Evolutionary conservation across 2,888 invertebrate genomes (phyloP), one percentile per base, ranked within the genome.

Genomic region (Acanthacorydalis orientalis): DNA sequence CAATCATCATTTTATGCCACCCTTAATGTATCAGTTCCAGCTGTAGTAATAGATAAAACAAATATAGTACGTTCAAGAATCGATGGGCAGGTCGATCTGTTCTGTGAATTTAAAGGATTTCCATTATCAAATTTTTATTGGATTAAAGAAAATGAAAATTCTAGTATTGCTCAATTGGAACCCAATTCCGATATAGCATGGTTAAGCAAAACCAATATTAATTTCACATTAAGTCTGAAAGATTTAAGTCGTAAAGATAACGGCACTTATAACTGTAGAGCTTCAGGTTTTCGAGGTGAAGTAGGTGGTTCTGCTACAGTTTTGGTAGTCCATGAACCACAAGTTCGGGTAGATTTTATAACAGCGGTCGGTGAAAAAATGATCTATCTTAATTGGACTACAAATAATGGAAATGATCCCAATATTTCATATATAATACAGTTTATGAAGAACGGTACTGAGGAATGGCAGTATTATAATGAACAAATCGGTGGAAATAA

Each of bases 321-420:
- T 0, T 65, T 75, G 37, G 80, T 87, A 0, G 69, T 78, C 53
- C 81, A 82, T 54, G 73, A 73, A 49, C 88, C 89, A 0, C 75
- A 77, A 60, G 72, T 87, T 1, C 72, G 68, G 44, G 76, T 87
- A 52, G 80, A 83, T 56, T 76, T 75, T 49, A 77, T 81, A 0
- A 83, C 83, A 60, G 77, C 84, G 0, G 83, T 89, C 14, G 85
- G 82, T 46, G 76, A 78, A 1, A 73, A 75, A 7, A 78, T 80
- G 60, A 75, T 90, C 41, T 90, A 76, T 62, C 61, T 89, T 1
- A 88, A 87, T 59, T 89, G 89, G 88, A 87, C 85, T 0, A 73
- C 85, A 0, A 76, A 78, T 50, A 75, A 80, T 50, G 83, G 83
- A 51, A 88, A 89, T 59, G 77, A 78, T 45, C 77, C 78, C 0